Evolutionary conservation across 1,140 invertebrate species (phyloP), one percentile per base, ranked within the genome.

Genomic region (Epicauta chinensis): DNA sequence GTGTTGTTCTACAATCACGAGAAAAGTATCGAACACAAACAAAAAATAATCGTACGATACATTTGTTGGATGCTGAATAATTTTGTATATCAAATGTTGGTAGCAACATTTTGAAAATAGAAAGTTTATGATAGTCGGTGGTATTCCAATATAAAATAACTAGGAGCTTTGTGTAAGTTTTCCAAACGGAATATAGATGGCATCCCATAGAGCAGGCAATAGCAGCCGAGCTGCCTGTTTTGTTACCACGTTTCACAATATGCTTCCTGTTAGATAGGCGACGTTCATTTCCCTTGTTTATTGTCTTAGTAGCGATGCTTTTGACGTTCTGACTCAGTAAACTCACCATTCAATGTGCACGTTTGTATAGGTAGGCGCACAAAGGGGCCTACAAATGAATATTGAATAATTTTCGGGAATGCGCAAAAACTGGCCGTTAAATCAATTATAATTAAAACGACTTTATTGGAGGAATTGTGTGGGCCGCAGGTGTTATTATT

Each of bases 181-280:
- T 44, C 49, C 39, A 43, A 37, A 43, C 49, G 49, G 49, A 51
- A 51, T 39, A 51, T 34, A 51, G 49, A 51, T 51, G 49, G 49
- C 39, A 38, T 12, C 10, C 32, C 5, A 12, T 11, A 34, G 10
- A 7, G 3, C n/a, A n/a, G n/a, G n/a, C n/a, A n/a, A n/a, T n/a
- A n/a, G n/a, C 29, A 30, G 48, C 38, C 40, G 32, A 36, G 48
- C 36, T 31, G 49, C 30, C 31, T 34, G 39, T 37, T 32, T 51
- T 51, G 49, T 51, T 42, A 30, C 2, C 7, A 30, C 16, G 13
- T 44, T 43, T 11, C 3, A 51, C 49, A 51, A 51, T 51, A 51
- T 51, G 49, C 35, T 51, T 51, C 49, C 49, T 51, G 49, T 39
- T 34, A 51, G 49, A 51, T 51, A 51, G 38, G 49, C 49, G 32